phyloP scores from a whole-genome alignment of 1,140 invertebrate genomes.

The Tetragonula clypearis region DNA sequence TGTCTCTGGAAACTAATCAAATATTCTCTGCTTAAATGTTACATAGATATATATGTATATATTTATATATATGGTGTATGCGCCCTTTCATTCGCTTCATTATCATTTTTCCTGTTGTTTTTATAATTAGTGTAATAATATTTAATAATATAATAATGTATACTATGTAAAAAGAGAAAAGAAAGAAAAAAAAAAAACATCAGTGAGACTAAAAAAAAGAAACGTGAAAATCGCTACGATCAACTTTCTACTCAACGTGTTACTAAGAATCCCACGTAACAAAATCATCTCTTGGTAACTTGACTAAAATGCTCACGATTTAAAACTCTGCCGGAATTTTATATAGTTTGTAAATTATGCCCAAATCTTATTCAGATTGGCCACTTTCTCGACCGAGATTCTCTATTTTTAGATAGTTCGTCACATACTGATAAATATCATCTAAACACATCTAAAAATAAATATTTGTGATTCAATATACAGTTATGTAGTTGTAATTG shows the following conservation, averaged over 20 bases:
- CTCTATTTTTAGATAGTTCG: constrained; percentile 31
- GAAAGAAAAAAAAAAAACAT: constrained; percentile 36
- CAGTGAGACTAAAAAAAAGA: constrained; percentile 19
- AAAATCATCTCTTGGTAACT: constrained; percentile 20
- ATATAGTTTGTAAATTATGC: not conserved
- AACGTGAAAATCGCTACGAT: constrained; percentile 28
- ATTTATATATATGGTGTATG: constrained; percentile 60
- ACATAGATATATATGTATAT: constrained; percentile 59
- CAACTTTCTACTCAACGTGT: not conserved
- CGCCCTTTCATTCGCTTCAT: constrained; percentile 4
- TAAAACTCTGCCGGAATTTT: not conserved
- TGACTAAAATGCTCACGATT: not conserved
- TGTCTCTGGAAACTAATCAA: constrained; percentile 53
- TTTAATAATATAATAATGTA: constrained; percentile 49
- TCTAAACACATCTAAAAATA: constrained; percentile 20
- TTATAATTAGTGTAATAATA: constrained; percentile 18
- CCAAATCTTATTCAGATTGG: not conserved
- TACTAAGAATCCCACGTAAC: constrained; percentile 3
- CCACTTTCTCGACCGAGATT: constrained; percentile 16
- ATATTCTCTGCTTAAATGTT: constrained; percentile 64
- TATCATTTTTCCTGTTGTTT: not conserved
- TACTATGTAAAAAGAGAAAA: constrained; percentile 51
- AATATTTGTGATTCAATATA: not conserved
- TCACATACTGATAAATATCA: not conserved
- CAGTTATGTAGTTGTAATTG: not conserved